A percentile compares a stretch with the other conserved stretches of the same genome.
phyloP scores from a whole-genome alignment of 2,888 invertebrate genomes.

The Alviniconcha strummeri region DNA sequence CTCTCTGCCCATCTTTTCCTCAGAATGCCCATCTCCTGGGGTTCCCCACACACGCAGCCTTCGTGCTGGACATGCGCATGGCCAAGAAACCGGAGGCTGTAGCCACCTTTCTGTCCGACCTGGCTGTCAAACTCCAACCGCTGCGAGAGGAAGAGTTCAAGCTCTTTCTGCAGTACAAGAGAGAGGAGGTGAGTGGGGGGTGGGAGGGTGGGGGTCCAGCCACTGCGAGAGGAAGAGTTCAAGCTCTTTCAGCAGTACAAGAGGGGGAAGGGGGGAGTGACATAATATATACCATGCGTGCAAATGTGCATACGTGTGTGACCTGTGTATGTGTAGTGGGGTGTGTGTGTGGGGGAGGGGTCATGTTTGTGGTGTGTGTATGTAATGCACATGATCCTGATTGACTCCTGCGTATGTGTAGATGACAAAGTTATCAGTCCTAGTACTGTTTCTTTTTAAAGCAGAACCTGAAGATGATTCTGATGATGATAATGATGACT shows the following conservation, averaged over 20 bases:
- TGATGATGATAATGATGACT: no score
- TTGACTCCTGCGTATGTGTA: no score
- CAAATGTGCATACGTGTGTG: no score
- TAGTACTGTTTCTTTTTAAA: no score
- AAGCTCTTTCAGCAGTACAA: conserved; percentile 73
- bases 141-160: conserved; percentile 73
- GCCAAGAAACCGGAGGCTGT: conserved; percentile 74
- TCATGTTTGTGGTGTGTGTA: no score
- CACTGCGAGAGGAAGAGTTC: conserved; percentile 73
- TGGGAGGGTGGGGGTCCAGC: conserved; percentile 55
- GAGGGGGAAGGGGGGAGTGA: conserved; percentile 72
- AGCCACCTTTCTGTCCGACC: conserved; percentile 71
- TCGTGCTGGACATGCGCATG: conserved; percentile 75
- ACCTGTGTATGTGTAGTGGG: no score
- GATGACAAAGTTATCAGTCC: no score
- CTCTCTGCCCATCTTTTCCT: background rate
- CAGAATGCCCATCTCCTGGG: conserved; percentile 74
- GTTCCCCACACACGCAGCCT: conserved; percentile 74
- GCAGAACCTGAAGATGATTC: no score
- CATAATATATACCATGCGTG: background rate
- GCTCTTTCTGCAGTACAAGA: conserved; percentile 73
- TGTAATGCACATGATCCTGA: no score
- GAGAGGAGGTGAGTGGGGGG: conserved; percentile 72
- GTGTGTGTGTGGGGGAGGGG: no score
- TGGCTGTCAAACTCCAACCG: conserved; percentile 72